Percentiles rank a stretch among this genome's conserved stretches.
Conservation (phyloP, 2,797 vertebrate genomes). For the Fratercula arctica region DNA sequence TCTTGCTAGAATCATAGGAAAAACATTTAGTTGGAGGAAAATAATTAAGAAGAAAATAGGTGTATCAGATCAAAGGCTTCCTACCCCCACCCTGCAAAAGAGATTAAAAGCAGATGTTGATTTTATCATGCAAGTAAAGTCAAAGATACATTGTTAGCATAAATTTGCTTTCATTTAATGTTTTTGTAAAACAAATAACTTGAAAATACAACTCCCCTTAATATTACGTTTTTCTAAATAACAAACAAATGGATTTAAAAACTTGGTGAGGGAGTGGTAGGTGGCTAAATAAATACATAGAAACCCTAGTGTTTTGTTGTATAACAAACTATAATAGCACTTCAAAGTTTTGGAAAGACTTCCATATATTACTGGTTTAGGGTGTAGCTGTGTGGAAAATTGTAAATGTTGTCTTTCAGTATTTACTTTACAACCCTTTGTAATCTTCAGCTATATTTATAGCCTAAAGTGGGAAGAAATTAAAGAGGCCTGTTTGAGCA, state of each 20-base stretch:
- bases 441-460: conserved; percentile 64
- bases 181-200: background rate
- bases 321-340: conserved; percentile 40
- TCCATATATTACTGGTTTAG: conserved; percentile 54
- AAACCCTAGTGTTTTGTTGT: conserved; percentile 19
- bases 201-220: background rate
- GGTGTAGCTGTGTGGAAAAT: conserved; percentile 45
- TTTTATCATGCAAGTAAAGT: background rate
- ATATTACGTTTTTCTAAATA: background rate
- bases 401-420: conserved; percentile 56
- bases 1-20: background rate
- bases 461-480: conserved; percentile 43
- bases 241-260: conserved; percentile 13
- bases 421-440: conserved; percentile 56
- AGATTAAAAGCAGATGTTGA: background rate
- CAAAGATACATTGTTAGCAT: background rate
- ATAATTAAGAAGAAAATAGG: background rate
- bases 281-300: conserved; percentile 30
- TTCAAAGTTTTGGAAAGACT: conserved; percentile 61
- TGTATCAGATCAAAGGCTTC: background rate
- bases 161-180: background rate
- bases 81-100: background rate
- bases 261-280: conserved; percentile 11
- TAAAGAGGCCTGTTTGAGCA: conserved; percentile 47
- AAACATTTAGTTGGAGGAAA: background rate